Evolutionary conservation across 2,888 invertebrate genomes (phyloP), one percentile per base, ranked within the genome.

Genomic region (Drosophila tripunctata): DNA sequence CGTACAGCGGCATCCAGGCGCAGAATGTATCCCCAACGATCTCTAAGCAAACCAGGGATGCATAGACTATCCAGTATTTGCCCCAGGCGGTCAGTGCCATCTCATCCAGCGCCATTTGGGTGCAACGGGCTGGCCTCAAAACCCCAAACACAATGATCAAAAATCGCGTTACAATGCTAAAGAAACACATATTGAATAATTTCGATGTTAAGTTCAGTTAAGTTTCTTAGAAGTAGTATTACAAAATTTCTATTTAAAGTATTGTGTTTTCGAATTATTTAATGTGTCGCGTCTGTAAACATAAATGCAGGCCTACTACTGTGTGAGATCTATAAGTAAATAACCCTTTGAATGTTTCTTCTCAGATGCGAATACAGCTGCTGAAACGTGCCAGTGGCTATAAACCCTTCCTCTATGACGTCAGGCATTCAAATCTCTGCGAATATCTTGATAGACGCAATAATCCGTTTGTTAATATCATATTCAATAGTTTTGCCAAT

Each of bases 1-100:
- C 51, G 36, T 87, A 83, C 93, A 99, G 97, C 56, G 99, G 98
- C 92, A 99, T 95, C 95, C 95, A 97, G 84, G 97, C 96, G 63
- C 98, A 94, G 91, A 99, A 96, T 68, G 98, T 94, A 91, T 99
- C 99, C 64, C 97, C 96, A 91, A 99, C 95, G 17, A 97, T 96
- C 93, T 99, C 99, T 75, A 95, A 94, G 91, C 96, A 96, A 14
- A 96, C 96, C 92, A 98, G 98, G 71, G 98, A 94, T 51, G 98
- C 98, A 92, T 98, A 99, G 44, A 85, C 68, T 3, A 81, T 60
- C 83, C 83, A 83, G 36, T 87, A 83, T 36, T 85, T 83, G 30
- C 63, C 56, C 83, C 83, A 83, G 6, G 52, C 15, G 3, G 4
- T n/a, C 22, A 79, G 17, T 3, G 58, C 65, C 2, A 62, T 40